Percentiles rank a stretch among this genome's conserved stretches.
phyloP scores from a whole-genome alignment of 2,113 vertebrate species.

The Ploceus nigricollis region DNA sequence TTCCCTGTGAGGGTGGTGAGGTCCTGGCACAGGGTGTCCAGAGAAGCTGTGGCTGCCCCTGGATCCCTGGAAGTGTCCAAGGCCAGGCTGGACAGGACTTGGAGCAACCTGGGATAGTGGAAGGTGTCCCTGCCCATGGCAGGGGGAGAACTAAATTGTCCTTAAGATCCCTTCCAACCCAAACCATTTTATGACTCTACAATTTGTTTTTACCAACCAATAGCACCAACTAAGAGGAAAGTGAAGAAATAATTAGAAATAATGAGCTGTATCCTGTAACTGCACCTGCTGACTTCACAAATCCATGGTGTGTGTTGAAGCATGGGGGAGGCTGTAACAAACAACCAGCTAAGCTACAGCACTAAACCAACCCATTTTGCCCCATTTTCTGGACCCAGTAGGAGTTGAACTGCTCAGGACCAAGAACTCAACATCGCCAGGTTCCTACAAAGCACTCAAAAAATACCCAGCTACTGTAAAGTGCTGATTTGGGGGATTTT shows the following conservation, averaged over 20 bases:
- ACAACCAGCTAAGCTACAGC: neutral
- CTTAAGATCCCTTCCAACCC: neutral
- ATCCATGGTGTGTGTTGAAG: neutral
- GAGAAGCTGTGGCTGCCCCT: neutral
- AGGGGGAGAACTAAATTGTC: neutral
- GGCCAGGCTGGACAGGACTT: fast-evolving
- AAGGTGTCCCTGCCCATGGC: neutral
- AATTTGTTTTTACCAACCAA: neutral
- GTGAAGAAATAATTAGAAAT: neutral
- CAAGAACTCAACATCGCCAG: fast-evolving
- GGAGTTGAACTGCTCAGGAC: neutral
- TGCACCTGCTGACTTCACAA: neutral
- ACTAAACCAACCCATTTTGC: neutral
- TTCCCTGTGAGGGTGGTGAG: neutral
- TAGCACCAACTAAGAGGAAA: neutral
- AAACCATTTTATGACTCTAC: neutral
- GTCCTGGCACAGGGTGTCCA: neutral
- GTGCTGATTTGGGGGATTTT: neutral
- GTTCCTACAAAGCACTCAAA: neutral
- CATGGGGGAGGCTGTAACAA: neutral
- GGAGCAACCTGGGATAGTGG: neutral
- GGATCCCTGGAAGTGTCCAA: neutral
- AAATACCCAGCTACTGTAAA: neutral
- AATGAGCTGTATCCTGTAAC: neutral
- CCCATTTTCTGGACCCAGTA: neutral